Conservation (phyloP, 2,888 invertebrate species). For the Listrodromus nycthemerus region DNA sequence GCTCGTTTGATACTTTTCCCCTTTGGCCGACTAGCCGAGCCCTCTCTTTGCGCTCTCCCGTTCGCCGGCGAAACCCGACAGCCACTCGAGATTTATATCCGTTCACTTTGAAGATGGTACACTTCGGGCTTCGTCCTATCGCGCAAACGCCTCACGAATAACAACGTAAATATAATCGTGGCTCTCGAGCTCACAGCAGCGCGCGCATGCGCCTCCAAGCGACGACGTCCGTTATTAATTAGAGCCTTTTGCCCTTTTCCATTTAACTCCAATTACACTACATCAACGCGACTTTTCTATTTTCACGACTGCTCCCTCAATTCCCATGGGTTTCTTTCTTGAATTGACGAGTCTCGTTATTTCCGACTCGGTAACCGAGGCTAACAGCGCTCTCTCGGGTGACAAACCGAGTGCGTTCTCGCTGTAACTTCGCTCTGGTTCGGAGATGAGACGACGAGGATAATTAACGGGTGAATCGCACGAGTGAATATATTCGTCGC, state of each 20-base stretch:
- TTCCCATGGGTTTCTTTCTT: neutral
- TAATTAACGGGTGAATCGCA: neutral
- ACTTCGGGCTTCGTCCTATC: conserved; percentile 30
- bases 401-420: too few species aligned
- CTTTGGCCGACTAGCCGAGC: conserved; percentile 24
- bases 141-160: neutral
- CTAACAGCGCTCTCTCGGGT: neutral
- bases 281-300: conserved; percentile 32
- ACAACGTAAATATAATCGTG: neutral
- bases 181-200: neutral
- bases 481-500: conserved; percentile 1
- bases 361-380: neutral
- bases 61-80: conserved; percentile 51
- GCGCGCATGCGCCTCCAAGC: neutral
- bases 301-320: conserved; percentile 2
- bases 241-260: conserved; percentile 41
- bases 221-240: conserved; percentile 52
- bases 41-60: conserved; percentile 37
- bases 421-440: neutral
- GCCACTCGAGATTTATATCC: conserved; percentile 59
- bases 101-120: conserved; percentile 60
- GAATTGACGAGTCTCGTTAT: conserved; percentile 41
- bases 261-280: conserved; percentile 48
- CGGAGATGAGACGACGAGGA: neutral
- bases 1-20: conserved; percentile 64